A percentile compares a stretch with the other conserved stretches of the same genome.
phyloP scores from a whole-genome alignment of 64 coral and sea anemone genomes.

The Anthopleura sola region DNA sequence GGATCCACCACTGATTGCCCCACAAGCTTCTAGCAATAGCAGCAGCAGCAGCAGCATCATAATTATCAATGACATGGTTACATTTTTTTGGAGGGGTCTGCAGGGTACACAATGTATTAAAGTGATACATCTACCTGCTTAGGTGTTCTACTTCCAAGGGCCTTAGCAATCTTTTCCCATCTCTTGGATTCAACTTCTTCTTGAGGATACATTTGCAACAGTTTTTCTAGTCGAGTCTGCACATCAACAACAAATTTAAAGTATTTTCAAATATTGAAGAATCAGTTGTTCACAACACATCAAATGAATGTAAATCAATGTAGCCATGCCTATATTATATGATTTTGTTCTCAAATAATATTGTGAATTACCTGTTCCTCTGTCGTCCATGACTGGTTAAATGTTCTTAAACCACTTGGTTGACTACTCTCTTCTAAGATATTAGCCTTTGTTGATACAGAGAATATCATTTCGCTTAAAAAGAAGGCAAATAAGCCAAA shows the following conservation, averaged over 20 bases:
- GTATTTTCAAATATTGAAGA: too few species aligned
- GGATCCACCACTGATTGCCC: too few species aligned
- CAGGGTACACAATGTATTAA: not conserved
- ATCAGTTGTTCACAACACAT: too few species aligned
- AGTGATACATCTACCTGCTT: constrained; percentile 72
- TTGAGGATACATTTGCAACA: constrained; percentile 93
- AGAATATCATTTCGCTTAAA: not conserved
- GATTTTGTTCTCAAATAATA: too few species aligned
- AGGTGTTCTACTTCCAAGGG: constrained; percentile 83
- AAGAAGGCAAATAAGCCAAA: not conserved
- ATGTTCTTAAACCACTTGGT: constrained; percentile 59
- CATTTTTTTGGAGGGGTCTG: not conserved
- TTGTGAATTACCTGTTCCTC: constrained; percentile 76
- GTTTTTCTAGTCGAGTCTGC: constrained; percentile 80
- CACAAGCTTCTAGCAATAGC: too few species aligned
- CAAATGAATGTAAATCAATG: too few species aligned
- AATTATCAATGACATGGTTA: too few species aligned
- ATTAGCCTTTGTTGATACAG: constrained; percentile 14
- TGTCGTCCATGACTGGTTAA: constrained; percentile 89
- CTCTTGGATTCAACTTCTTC: constrained; percentile 90
- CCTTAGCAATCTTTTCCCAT: constrained; percentile 96
- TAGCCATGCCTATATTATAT: too few species aligned
- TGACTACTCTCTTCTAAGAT: constrained; percentile 29
- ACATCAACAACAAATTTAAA: not conserved
- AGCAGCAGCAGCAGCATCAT: too few species aligned